Conservation (phyloP, 1,140 invertebrate genomes). For the Bombus ignitus region DNA sequence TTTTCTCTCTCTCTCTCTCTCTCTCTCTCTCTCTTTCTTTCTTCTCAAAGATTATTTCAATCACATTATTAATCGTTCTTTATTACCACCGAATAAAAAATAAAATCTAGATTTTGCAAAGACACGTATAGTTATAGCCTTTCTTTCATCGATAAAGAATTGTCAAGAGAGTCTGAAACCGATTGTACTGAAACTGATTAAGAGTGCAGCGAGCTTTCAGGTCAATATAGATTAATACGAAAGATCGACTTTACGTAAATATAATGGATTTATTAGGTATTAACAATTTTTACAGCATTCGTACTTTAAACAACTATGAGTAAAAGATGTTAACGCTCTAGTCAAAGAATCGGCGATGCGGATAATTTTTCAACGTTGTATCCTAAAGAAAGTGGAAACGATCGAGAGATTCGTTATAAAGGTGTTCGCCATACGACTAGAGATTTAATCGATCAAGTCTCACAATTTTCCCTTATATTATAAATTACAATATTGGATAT, state of each 20-base stretch:
- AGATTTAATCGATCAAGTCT: constrained; percentile 58
- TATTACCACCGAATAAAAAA: not conserved
- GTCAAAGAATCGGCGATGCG: constrained; percentile 52
- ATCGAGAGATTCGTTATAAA: constrained; percentile 34
- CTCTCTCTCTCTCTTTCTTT: not conserved
- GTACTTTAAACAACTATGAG: constrained; percentile 75
- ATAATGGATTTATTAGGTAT: constrained; percentile 78
- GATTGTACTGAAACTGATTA: not conserved
- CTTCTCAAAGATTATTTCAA: not conserved
- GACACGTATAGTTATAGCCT: too few relatives aligned
- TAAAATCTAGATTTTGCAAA: too few relatives aligned
- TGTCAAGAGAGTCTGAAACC: fast-evolving
- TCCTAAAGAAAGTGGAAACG: not conserved
- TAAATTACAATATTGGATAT: too few relatives aligned
- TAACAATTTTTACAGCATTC: constrained; percentile 78
- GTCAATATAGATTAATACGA: not conserved
- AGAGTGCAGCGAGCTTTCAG: too few relatives aligned
- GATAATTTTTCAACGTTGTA: not conserved
- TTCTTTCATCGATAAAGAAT: not conserved
- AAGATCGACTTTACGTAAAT: constrained; percentile 68
- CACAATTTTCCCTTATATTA: not conserved
- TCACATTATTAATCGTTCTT: not conserved
- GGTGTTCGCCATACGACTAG: constrained; percentile 56
- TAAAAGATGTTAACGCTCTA: constrained; percentile 60
- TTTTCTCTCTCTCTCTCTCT: not conserved